Conservation (phyloP, 1,140 invertebrate genomes). For the Drosophila sturtevanti region DNA sequence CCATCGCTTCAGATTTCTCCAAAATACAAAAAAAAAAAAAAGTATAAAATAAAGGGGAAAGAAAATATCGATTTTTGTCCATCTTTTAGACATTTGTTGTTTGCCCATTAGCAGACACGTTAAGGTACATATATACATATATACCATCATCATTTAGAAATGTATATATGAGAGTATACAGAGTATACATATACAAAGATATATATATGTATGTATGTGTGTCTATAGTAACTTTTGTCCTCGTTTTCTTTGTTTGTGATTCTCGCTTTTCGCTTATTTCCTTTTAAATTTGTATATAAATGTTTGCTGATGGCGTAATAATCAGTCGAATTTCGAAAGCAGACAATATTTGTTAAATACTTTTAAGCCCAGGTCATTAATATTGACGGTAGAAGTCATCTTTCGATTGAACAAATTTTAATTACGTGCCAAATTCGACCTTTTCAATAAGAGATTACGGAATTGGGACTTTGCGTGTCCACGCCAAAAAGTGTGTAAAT, state of each 20-base stretch:
- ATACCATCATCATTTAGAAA: conserved; percentile 1
- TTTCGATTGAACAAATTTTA: conserved; percentile 75
- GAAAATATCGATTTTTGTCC: conserved; percentile 52
- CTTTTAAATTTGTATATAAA: conserved; percentile 33
- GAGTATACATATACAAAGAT: conserved; percentile 26
- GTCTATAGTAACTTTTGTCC: conserved; percentile 15
- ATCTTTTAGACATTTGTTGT: conserved; percentile 49
- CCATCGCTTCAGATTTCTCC: conserved; percentile 17
- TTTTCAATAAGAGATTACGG: conserved; percentile 40
- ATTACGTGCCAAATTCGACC: conserved; percentile 76
- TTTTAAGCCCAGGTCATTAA: conserved; percentile 15
- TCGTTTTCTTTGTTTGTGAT: conserved; percentile 44
- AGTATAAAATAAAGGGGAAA: not conserved
- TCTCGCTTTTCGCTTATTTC: conserved; percentile 35
- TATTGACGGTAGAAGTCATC: conserved; percentile 39
- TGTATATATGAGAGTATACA: conserved; percentile 11
- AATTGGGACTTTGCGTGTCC: conserved; percentile 46
- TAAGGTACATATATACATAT: conserved; percentile 42
- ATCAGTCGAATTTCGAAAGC: conserved; percentile 37
- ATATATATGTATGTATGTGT: conserved; percentile 10
- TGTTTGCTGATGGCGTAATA: conserved; percentile 49
- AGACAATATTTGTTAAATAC: conserved; percentile 38
- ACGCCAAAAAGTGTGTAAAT: conserved; percentile 51
- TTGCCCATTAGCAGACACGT: conserved; percentile 50
- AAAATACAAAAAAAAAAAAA: not conserved